Conservation (phyloP, 2,888 invertebrate genomes). For the Epiblema foenella region DNA sequence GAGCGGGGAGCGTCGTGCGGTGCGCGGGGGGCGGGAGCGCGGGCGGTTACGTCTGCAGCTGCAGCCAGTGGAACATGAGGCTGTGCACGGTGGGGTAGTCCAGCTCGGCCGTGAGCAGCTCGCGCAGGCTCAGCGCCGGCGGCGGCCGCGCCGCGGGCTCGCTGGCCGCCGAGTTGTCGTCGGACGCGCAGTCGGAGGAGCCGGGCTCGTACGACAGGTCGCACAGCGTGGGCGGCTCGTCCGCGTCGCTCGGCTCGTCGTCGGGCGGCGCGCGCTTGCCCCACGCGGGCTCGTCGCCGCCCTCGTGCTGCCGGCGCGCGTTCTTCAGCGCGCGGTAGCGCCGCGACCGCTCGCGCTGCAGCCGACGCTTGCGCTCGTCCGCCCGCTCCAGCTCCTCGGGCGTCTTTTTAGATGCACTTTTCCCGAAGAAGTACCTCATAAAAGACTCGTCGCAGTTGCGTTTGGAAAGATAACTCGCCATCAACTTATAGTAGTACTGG, state of each 20-base stretch:
- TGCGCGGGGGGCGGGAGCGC: slow-evolving; percentile 45
- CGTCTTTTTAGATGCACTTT: slow-evolving; percentile 76
- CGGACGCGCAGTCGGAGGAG: slow-evolving; percentile 74
- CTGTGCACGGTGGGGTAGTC: slow-evolving; percentile 81
- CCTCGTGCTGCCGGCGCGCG: slow-evolving; percentile 76
- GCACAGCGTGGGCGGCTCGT: slow-evolving; percentile 79
- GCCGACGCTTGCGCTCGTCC: slow-evolving; percentile 75
- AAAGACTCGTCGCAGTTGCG: slow-evolving; percentile 81
- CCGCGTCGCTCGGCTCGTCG: slow-evolving; percentile 74
- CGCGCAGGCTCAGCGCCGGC: slow-evolving; percentile 66
- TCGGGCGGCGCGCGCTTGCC: slow-evolving; percentile 63
- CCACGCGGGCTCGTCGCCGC: slow-evolving; percentile 58
- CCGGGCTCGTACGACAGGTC: slow-evolving; percentile 68
- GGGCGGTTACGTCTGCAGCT: slow-evolving; percentile 79
- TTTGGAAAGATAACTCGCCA: slow-evolving; percentile 81
- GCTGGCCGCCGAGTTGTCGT: slow-evolving; percentile 74
- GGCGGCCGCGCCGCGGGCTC: slow-evolving; percentile 58
- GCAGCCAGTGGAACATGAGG: slow-evolving; percentile 83
- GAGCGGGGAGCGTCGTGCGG: slow-evolving; percentile 47
- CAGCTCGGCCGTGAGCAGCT: slow-evolving; percentile 76
- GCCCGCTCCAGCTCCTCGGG: slow-evolving; percentile 78
- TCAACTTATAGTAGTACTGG: slow-evolving; percentile 80
- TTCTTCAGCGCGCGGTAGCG: slow-evolving; percentile 78
- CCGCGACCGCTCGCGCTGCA: slow-evolving; percentile 77
- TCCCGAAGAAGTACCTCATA: slow-evolving; percentile 81